A percentile compares a stretch with the other conserved stretches of the same genome.
phyloP scores from a whole-genome alignment of 2,113 vertebrate species.

The Jacana jacana region DNA sequence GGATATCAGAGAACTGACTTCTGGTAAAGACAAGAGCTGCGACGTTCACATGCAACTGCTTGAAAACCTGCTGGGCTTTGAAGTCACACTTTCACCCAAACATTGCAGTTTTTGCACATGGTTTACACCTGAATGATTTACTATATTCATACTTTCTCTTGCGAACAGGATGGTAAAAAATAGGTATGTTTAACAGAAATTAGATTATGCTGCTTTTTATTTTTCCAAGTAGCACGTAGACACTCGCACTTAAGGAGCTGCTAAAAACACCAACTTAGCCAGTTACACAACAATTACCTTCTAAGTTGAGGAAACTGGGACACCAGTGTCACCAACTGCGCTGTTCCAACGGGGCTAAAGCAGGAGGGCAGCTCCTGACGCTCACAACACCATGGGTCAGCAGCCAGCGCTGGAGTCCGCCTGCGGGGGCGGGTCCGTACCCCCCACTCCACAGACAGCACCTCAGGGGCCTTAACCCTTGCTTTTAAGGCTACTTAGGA shows the following conservation, averaged over 20 bases:
- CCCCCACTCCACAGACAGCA: not conserved
- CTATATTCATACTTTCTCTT: not conserved
- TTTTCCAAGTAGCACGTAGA: not conserved
- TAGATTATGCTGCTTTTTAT: no score
- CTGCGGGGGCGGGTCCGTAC: not conserved
- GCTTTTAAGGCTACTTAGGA: not conserved
- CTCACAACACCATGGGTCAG: not conserved
- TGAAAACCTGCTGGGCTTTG: slow-evolving; percentile 19
- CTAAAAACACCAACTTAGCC: not conserved
- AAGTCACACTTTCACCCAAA: not conserved
- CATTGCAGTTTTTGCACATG: not conserved
- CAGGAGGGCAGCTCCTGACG: not conserved
- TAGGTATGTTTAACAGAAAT: not conserved
- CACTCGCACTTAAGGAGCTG: not conserved
- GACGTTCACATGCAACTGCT: slow-evolving; percentile 12
- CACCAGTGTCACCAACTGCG: not conserved
- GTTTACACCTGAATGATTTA: not conserved
- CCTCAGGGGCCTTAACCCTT: not conserved
- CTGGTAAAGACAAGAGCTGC: slow-evolving; percentile 18
- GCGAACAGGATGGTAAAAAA: not conserved
- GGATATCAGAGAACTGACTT: not conserved
- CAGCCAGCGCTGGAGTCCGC: not conserved
- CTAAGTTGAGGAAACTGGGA: not conserved
- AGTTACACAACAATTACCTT: not conserved
- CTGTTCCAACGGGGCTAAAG: not conserved